These are phyloP conservation scores for Pteropus alecto DNA, from an alignment of 2,113 vertebrate species.

Conservation along the genomic window DNA sequence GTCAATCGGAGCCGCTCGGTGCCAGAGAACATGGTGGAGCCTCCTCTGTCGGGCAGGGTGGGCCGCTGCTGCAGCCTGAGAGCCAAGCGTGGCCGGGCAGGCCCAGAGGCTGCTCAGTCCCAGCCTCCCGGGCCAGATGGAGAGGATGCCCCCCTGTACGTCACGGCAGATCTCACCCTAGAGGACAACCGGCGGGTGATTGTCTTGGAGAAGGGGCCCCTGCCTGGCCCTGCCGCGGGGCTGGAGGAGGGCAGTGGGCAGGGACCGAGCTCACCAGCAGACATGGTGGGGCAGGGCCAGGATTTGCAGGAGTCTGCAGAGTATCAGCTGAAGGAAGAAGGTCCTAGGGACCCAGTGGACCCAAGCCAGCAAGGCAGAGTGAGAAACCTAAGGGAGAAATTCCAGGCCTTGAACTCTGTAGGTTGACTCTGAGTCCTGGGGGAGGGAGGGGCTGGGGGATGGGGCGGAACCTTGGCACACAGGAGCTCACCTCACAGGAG, in stretches of 20 bases:
- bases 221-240: neutral
- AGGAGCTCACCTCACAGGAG: neutral
- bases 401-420: constrained; percentile 89
- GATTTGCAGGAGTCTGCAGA: constrained; percentile 88
- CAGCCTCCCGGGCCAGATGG: neutral
- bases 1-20: constrained; percentile 82
- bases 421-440: constrained; percentile 76
- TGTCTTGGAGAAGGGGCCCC: constrained; percentile 84
- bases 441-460: neutral
- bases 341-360: constrained; percentile 43
- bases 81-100: neutral
- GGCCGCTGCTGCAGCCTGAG: constrained; percentile 58
- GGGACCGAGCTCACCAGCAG: constrained; percentile 85
- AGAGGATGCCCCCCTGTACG: constrained; percentile 46
- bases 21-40: constrained; percentile 79
- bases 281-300: constrained; percentile 85
- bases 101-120: neutral
- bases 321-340: constrained; percentile 74
- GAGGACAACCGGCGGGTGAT: constrained; percentile 81
- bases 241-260: constrained; percentile 67
- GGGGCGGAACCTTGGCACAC: neutral
- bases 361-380: constrained; percentile 86
- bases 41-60: neutral
- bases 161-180: constrained; percentile 79
- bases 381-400: constrained; percentile 92